A percentile compares a stretch with the other conserved stretches of the same genome.
These are phyloP conservation scores for Bothrops jararaca DNA, from an alignment of 2,113 vertebrate species.

Conservation along the genomic window DNA sequence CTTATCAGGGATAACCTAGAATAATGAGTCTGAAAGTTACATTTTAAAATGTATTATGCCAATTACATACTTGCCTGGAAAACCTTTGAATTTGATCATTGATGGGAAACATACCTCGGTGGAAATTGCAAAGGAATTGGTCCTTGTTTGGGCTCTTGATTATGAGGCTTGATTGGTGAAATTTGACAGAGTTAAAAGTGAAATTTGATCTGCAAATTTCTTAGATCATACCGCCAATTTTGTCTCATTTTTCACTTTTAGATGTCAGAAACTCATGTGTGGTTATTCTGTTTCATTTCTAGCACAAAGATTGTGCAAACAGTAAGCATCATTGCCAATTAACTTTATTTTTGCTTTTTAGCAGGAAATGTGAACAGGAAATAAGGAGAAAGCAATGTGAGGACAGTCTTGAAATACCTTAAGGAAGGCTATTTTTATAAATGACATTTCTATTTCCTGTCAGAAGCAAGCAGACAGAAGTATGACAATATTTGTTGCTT, in stretches of 20 bases:
- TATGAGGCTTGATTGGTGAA: background rate
- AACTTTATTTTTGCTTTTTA: slow-evolving; percentile 40
- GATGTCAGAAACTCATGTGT: background rate
- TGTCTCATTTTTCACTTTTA: background rate
- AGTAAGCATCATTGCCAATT: slow-evolving; percentile 37
- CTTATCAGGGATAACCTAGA: background rate
- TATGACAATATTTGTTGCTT: slow-evolving; percentile 41
- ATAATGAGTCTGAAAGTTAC: background rate
- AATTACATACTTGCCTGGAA: background rate
- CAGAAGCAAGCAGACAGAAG: slow-evolving; percentile 55
- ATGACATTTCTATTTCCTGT: slow-evolving; percentile 61
- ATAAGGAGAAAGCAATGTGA: slow-evolving; percentile 51
- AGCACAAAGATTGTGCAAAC: slow-evolving; percentile 9
- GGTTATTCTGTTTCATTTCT: slow-evolving; percentile 2
- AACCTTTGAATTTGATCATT: background rate
- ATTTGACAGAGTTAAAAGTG: background rate
- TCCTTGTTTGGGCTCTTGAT: background rate
- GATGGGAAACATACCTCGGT: background rate
- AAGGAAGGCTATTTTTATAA: slow-evolving; percentile 60
- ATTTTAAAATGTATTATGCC: background rate
- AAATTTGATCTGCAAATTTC: background rate
- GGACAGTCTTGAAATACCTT: slow-evolving; percentile 51
- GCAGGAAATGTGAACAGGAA: slow-evolving; percentile 41
- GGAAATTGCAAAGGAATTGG: background rate
- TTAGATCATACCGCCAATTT: background rate